Conservation (phyloP, 2,797 vertebrate genomes). For the Nannoperca obscura region DNA sequence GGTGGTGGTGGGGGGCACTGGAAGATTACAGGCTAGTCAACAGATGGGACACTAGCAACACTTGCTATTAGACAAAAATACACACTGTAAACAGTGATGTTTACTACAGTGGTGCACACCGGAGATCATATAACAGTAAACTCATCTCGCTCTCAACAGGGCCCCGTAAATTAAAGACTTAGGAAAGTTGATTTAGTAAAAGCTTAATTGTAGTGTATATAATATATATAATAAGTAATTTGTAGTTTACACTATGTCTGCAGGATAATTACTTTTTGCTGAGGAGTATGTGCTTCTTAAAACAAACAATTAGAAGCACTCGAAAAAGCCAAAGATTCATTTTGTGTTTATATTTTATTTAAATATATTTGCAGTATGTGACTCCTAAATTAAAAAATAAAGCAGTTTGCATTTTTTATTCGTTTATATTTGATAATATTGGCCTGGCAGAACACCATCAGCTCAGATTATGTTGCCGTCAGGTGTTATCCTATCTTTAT, state of each 20-base stretch:
- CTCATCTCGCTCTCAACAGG: background rate
- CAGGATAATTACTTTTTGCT: background rate
- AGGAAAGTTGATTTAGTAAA: background rate
- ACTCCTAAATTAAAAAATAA: background rate
- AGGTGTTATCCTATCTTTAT: background rate
- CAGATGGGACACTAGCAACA: conserved; percentile 39
- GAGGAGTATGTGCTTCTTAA: background rate
- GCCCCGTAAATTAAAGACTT: too few species aligned
- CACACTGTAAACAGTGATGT: background rate
- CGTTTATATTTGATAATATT: background rate
- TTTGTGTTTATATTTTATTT: background rate
- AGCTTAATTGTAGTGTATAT: background rate
- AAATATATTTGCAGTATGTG: background rate
- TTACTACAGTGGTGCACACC: background rate
- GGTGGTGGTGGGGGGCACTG: too few species aligned
- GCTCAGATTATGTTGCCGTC: background rate
- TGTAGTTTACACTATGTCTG: background rate
- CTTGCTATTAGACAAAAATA: background rate
- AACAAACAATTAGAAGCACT: background rate
- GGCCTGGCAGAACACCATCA: background rate
- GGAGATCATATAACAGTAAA: background rate
- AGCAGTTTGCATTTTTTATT: background rate
- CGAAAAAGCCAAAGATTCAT: background rate
- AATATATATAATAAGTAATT: background rate
- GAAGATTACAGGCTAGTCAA: conserved; percentile 37